These are phyloP conservation scores for Hemicordylus capensis DNA, from an alignment of 2,113 vertebrate genomes.

Conservation along the genomic window DNA sequence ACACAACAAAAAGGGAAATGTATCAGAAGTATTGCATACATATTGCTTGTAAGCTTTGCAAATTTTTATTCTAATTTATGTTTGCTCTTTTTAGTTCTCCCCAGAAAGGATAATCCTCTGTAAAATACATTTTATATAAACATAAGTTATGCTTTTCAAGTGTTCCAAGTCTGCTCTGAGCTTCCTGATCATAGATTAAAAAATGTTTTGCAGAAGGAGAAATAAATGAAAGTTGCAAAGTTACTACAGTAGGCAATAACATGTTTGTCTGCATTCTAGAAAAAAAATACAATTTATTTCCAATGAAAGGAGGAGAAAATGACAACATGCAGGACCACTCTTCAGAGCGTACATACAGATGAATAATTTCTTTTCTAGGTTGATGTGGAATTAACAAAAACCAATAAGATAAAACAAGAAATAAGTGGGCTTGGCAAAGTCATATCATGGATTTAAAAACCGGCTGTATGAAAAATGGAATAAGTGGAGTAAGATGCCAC, in stretches of 20 bases:
- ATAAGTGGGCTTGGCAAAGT: neutral
- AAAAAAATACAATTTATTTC: conserved; percentile 29
- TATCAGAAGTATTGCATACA: conserved; percentile 29
- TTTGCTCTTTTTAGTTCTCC: conserved; percentile 48
- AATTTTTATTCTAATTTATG: conserved; percentile 32
- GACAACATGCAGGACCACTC: neutral
- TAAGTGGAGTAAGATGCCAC: no score
- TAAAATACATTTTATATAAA: conserved; percentile 38
- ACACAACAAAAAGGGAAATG: conserved; percentile 45
- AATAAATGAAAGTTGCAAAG: conserved; percentile 32
- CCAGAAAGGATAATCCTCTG: conserved; percentile 46
- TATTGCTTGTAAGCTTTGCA: conserved; percentile 19
- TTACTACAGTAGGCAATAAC: conserved; percentile 18
- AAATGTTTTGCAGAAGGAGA: conserved; percentile 43
- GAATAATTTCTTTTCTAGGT: neutral
- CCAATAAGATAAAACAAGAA: neutral
- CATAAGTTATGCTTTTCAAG: conserved; percentile 43
- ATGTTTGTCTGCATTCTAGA: neutral
- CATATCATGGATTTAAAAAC: neutral
- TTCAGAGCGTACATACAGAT: conserved; percentile 18
- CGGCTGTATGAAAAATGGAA: neutral
- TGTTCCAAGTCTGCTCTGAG: conserved; percentile 20
- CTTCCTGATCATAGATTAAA: conserved; percentile 51
- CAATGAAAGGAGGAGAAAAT: neutral
- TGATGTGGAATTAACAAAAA: conserved; percentile 22